phyloP scores from a whole-genome alignment of 2,888 invertebrate species.

The Leucophenga maculata region DNA sequence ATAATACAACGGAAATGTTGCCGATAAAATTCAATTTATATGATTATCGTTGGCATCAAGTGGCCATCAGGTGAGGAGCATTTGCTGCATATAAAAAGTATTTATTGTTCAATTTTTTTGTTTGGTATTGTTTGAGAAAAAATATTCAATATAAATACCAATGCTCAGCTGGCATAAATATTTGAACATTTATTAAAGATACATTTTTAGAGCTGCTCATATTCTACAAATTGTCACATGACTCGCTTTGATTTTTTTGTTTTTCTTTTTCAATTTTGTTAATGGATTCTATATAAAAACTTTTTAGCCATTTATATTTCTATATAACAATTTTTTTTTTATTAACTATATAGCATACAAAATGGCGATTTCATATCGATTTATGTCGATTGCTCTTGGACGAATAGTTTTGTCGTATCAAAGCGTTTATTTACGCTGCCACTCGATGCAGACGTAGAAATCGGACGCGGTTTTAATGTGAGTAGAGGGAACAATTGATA shows the following conservation, averaged over 20 bases:
- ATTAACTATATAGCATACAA: constrained; percentile 62
- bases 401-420: constrained; percentile 72
- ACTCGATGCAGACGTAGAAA: constrained; percentile 69
- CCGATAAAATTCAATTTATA: constrained; percentile 72
- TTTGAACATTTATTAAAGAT: constrained; percentile 38
- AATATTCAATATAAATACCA: too few relatives aligned
- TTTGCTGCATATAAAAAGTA: constrained; percentile 3
- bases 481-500: constrained; percentile 56
- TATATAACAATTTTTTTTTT: constrained; percentile 31
- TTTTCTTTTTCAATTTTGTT: constrained; percentile 33
- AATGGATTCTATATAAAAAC: constrained; percentile 26
- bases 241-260: constrained; percentile 46
- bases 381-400: constrained; percentile 71
- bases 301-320: constrained; percentile 33
- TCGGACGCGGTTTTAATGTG: constrained; percentile 71
- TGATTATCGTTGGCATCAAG: constrained; percentile 73
- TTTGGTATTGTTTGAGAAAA: constrained; percentile 20
- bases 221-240: constrained; percentile 8
- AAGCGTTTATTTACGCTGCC: constrained; percentile 70
- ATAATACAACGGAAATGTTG: constrained; percentile 72
- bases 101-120: constrained; percentile 19
- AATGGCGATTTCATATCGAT: constrained; percentile 72
- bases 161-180: constrained; percentile 6
- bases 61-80: constrained; percentile 72
- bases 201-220: constrained; percentile 15